Evolutionary conservation across 2,888 invertebrate species (phyloP), one percentile per base, ranked within the genome.

Genomic region (Zele albiditarsus): DNA sequence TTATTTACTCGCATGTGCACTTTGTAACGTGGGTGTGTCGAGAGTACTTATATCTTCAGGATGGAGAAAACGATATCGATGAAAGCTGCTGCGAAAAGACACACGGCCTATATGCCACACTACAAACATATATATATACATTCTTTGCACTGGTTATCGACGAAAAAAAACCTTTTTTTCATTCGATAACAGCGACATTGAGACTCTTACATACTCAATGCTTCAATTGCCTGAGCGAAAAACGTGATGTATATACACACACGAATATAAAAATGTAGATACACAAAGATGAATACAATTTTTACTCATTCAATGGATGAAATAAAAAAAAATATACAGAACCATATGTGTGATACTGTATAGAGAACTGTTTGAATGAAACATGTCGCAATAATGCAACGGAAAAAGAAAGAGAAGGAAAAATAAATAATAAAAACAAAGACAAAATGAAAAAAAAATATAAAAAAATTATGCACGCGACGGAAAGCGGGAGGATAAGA

Each of bases 1-100:
- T 62, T 62, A 28, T 62, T 62, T 31, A 28, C n/a, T 62, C n/a
- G 16, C 28, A 28, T 27, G 16, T 28, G n/a, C 62, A 62, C 31
- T 31, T 31, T 62, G 31, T 58, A 58, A 58, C 16, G 62, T 62
- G 62, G 62, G 31, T 31, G 62, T 62, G 46, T 46, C 46, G 46
- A 46, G 46, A 46, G 46, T 46, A 46, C n/a, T 46, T n/a, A 46
- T 46, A 46, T 46, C n/a, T 46, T 46, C n/a, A 5, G 46, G n/a
- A 46, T n/a, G 16, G n/a, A 0, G 46, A n/a, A 16, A 46, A 46
- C 5, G 46, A 46, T 46, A n/a, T 46, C 46, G 46, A 46, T n/a
- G n/a, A 46, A 46, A 46, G 46, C 46, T 16, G 46, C 46, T 46
- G n/a, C 46, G n/a, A 14, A 46, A n/a, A 46, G 46, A 2, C n/a